A percentile compares a stretch with the other conserved stretches of the same genome.
phyloP scores from a whole-genome alignment of 1,140 invertebrate genomes.

The Sinella curviseta region DNA sequence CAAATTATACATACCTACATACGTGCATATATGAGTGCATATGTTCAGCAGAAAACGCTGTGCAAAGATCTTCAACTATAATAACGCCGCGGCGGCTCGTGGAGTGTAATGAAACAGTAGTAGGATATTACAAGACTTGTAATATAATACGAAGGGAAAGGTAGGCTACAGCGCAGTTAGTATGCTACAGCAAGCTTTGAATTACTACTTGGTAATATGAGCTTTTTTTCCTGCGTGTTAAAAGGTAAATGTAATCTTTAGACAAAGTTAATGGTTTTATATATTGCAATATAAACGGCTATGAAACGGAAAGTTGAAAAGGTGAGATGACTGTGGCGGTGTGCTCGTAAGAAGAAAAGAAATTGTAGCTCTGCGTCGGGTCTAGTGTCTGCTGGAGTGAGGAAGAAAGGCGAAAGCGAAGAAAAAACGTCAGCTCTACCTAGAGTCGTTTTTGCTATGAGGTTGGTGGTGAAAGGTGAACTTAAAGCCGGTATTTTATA shows the following conservation, averaged over 20 bases:
- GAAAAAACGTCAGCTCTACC: background rate
- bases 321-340: background rate
- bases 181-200: background rate
- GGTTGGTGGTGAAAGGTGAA: conserved; percentile 9
- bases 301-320: background rate
- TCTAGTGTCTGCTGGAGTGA: too few species aligned
- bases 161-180: background rate
- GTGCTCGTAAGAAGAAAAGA: too few species aligned
- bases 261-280: background rate
- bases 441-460: background rate
- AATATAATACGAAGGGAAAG: background rate
- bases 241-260: background rate
- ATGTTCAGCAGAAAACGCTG: background rate
- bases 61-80: background rate
- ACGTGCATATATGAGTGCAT: too few species aligned
- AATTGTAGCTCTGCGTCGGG: too few species aligned
- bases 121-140: background rate
- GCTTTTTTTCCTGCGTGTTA: background rate
- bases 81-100: too few species aligned
- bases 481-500: background rate
- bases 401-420: too few species aligned
- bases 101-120: background rate
- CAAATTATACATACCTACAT: too few species aligned
- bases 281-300: background rate
- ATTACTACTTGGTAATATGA: background rate